A percentile compares a stretch with the other conserved stretches of the same genome.
Evolutionary conservation across 2,888 invertebrate genomes (phyloP).

Genomic region (Rosalia funebris): DNA sequence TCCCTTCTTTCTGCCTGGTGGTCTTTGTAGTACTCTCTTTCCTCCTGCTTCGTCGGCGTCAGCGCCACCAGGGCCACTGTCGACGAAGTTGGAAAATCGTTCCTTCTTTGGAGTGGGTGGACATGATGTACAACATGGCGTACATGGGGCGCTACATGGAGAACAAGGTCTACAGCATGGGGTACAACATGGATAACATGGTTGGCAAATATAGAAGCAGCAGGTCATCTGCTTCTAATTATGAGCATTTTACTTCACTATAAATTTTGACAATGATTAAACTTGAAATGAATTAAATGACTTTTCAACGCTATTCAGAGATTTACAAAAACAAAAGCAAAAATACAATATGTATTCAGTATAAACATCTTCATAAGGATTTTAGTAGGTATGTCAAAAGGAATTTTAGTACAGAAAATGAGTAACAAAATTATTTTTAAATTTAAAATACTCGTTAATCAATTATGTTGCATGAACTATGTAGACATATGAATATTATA

Average conservation of each 20-base stretch:
- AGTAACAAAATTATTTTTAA: too few species aligned
- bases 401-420: too few species aligned
- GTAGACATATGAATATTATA: too few species aligned
- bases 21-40: constrained; percentile 4
- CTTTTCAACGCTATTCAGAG: not conserved
- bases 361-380: too few species aligned
- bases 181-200: constrained; percentile 7
- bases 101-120: constrained; percentile 10
- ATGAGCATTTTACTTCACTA: not conserved
- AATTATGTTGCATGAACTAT: too few species aligned
- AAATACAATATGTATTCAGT: too few species aligned
- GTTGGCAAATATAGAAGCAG: constrained; percentile 6
- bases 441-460: too few species aligned
- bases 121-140: not conserved
- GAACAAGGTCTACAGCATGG: constrained; percentile 16
- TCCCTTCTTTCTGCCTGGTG: not conserved
- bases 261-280: not conserved
- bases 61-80: constrained; percentile 11
- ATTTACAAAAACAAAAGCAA: not conserved
- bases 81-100: constrained; percentile 26
- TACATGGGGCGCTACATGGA: constrained; percentile 18
- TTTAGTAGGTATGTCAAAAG: too few species aligned
- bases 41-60: constrained; percentile 5
- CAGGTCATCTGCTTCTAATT: not conserved
- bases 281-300: not conserved